Base-by-base conservation (phyloP, 2,888 invertebrate species). In the Petrolisthes cinctipes region DNA sequence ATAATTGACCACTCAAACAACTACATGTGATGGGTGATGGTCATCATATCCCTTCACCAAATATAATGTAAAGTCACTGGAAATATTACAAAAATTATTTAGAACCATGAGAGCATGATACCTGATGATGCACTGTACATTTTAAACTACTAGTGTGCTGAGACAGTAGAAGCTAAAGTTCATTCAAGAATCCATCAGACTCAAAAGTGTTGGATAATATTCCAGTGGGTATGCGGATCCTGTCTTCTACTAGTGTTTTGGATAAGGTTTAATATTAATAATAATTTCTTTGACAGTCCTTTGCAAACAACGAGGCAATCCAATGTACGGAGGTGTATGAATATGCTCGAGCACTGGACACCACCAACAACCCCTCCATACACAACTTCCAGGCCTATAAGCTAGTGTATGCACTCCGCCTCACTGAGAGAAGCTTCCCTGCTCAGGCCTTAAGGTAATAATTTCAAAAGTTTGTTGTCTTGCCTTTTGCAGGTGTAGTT, bases 321-420 rank as follows among this genome's bases (percentile, higher is more conserved):
- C 97, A 98, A 94, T 96, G 98, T 93, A 98, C 98, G 0, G 98
- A 98, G 94, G 87, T 86, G 17, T 89, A 82, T 68, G 90, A 87
- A 53, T 86, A 82, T 80, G 86, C 89, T n/a, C 78, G 83, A 37
- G 76, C 86, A 17, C 85, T 88, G 51, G 88, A 86, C 73, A 54
- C 51, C 68, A 82, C 57, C 68, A 89, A 78, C 82, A 82, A 37
- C 68, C 37, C 57, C 80, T 82, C 89, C 0, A 23, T 86, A 5
- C 85, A 85, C 53, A 85, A 83, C 82, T 91, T 91, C 89, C 86
- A 88, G 75, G 82, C 86, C 20, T 86, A 97, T 94, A 98, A 98
- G 94, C 95, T 96, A 92, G 92, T 98, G 91, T 93, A 97, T 93
- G 96, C 97, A 79, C 94, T 95, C 14, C 95, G 97, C 90, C 94